A percentile compares a stretch with the other conserved stretches of the same genome.
Evolutionary conservation across 2,888 invertebrate species (phyloP).

Genomic region (Shargacucullia verbasci): DNA sequence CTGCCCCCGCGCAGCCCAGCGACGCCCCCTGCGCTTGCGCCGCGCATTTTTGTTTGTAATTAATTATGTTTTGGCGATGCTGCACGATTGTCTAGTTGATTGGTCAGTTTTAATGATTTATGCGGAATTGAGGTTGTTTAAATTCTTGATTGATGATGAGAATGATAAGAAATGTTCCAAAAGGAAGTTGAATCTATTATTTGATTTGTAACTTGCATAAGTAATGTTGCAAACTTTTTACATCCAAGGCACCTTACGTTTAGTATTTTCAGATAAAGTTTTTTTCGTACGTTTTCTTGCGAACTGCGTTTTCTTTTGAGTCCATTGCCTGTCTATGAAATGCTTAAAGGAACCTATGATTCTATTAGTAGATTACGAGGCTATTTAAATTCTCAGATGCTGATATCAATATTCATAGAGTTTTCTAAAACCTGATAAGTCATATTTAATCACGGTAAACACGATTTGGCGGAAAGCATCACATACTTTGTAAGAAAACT

Average conservation of each 20-base stretch:
- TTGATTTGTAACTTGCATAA: constrained; percentile 34
- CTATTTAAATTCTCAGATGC: background rate
- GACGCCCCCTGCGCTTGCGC: constrained; percentile 57
- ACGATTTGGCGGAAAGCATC: background rate
- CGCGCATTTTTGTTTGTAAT: constrained; percentile 49
- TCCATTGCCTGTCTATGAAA: no score
- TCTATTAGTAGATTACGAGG: no score
- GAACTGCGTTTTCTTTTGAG: no score
- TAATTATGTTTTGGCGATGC: constrained; percentile 54
- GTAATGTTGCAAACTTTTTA: constrained; percentile 10
- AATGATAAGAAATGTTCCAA: constrained; percentile 45
- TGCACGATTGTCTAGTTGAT: constrained; percentile 49
- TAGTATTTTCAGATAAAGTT: no score
- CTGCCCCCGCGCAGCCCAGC: constrained; percentile 65
- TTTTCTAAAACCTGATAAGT: constrained; percentile 23
- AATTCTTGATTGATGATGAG: constrained; percentile 37
- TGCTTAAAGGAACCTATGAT: no score
- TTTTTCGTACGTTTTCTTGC: no score
- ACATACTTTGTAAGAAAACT: constrained; percentile 9
- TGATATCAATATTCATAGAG: constrained; percentile 18
- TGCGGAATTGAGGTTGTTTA: constrained; percentile 23
- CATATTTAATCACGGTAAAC: constrained; percentile 11
- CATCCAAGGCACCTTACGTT: no score
- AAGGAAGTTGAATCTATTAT: constrained; percentile 28
- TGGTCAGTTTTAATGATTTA: constrained; percentile 20